A percentile compares a stretch with the other conserved stretches of the same genome.
These are phyloP conservation scores for Meda fulgida DNA, from an alignment of 2,797 vertebrate genomes.

Conservation along the genomic window DNA sequence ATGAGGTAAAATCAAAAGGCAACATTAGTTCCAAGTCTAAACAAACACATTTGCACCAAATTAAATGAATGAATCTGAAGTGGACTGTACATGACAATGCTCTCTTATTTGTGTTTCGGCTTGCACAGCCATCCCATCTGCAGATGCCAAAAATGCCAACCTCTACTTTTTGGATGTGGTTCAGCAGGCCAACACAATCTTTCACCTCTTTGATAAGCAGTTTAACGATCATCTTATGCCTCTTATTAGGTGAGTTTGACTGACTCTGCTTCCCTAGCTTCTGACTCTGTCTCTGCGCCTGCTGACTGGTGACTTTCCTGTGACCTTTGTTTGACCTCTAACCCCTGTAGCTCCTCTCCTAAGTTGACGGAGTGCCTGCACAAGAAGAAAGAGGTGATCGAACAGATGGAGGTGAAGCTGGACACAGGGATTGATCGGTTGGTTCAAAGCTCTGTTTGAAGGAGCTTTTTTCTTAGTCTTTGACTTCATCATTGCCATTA, in stretches of 20 bases:
- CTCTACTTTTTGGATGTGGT: slow-evolving; percentile 98
- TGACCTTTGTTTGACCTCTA: slow-evolving; percentile 38
- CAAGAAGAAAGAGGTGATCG: slow-evolving; percentile 99
- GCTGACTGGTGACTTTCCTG: not conserved
- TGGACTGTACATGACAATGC: not conserved
- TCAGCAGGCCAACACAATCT: slow-evolving; percentile 99
- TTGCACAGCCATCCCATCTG: slow-evolving; percentile 90
- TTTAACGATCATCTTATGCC: slow-evolving; percentile 99
- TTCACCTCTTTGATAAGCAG: slow-evolving; percentile 99
- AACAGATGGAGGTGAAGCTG: slow-evolving; percentile 99
- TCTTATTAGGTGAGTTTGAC: slow-evolving; percentile 88
- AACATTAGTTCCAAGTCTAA: not conserved
- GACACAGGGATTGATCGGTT: slow-evolving; percentile 97
- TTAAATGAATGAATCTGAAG: not conserved
- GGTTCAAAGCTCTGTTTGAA: slow-evolving; percentile 62
- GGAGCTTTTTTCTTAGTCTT: not conserved
- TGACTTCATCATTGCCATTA: not conserved
- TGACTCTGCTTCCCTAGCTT: not conserved
- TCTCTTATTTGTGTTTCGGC: slow-evolving; percentile 36
- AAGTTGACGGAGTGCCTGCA: slow-evolving; percentile 98
- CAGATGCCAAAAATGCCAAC: slow-evolving; percentile 96
- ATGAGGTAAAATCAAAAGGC: not conserved
- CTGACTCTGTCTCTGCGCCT: not conserved
- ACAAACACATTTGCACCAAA: not conserved
- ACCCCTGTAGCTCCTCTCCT: slow-evolving; percentile 88